Conservation (phyloP, 35 echinoderm and acorn worm genomes). For the Heliocidaris erythrogramma region DNA sequence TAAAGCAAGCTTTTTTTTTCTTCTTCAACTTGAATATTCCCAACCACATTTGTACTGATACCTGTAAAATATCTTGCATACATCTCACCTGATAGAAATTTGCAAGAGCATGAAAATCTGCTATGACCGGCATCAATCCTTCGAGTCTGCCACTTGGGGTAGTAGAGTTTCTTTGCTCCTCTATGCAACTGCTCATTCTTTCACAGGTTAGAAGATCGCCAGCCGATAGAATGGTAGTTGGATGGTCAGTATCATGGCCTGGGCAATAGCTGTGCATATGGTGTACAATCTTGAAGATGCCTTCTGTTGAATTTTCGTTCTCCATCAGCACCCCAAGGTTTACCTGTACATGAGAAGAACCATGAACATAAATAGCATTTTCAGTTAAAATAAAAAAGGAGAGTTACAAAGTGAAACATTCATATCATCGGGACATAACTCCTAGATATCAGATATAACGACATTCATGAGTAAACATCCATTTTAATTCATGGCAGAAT, state of each 20-base stretch:
- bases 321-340: slow-evolving; percentile 61
- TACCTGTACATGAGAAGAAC: slow-evolving; percentile 23
- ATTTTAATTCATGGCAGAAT: not conserved
- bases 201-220: slow-evolving; percentile 65
- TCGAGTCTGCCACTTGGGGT: slow-evolving; percentile 36
- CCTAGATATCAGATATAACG: no score
- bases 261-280: slow-evolving; percentile 56
- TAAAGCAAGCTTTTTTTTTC: no score
- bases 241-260: slow-evolving; percentile 48
- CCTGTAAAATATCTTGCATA: not conserved
- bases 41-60: not conserved
- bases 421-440: no score
- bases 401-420: not conserved
- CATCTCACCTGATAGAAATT: slow-evolving; percentile 65
- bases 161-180: slow-evolving; percentile 57
- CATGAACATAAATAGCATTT: not conserved
- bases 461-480: not conserved
- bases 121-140: slow-evolving; percentile 57
- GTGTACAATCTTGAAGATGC: slow-evolving; percentile 51
- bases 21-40: not conserved
- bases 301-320: slow-evolving; percentile 60
- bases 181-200: slow-evolving; percentile 46
- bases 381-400: not conserved
- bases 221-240: slow-evolving; percentile 28
- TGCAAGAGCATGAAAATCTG: slow-evolving; percentile 59